Percentiles rank a stretch among this genome's conserved stretches.
phyloP scores from a whole-genome alignment of 1,140 invertebrate species.

The Drosophila tristis region DNA sequence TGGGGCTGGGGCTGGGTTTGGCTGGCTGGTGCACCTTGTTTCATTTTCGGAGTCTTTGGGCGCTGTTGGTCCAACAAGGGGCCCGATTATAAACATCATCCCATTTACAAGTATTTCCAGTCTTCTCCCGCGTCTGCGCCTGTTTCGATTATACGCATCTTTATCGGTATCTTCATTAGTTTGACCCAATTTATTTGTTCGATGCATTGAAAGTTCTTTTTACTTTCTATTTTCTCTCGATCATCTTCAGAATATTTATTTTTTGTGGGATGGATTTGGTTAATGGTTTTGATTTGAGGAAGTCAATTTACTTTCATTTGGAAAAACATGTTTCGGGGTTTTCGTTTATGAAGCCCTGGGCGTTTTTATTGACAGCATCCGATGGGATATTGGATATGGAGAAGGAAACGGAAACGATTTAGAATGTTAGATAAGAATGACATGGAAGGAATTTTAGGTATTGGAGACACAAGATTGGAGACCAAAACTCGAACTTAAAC shows the following conservation, averaged over 20 bases:
- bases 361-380: slow-evolving; percentile 46
- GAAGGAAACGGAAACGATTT: no score
- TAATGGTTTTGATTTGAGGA: slow-evolving; percentile 35
- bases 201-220: slow-evolving; percentile 48
- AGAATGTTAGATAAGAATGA: no score
- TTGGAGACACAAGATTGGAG: no score
- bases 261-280: slow-evolving; percentile 38
- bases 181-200: slow-evolving; percentile 65
- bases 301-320: slow-evolving; percentile 74
- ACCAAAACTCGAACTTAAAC: not conserved
- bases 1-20: not conserved
- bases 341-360: slow-evolving; percentile 17
- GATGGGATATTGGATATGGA: not conserved
- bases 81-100: slow-evolving; percentile 63
- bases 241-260: slow-evolving; percentile 54
- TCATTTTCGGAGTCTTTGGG: slow-evolving; percentile 43
- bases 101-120: slow-evolving; percentile 58
- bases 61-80: slow-evolving; percentile 67
- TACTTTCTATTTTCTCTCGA: slow-evolving; percentile 77
- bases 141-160: slow-evolving; percentile 65
- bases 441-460: no score
- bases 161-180: slow-evolving; percentile 76
- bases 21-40: slow-evolving; percentile 65
- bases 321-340: slow-evolving; percentile 27
- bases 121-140: slow-evolving; percentile 7